These are phyloP conservation scores for Mustelus asterias DNA, from an alignment of 2,113 vertebrate species.

Conservation along the genomic window DNA sequence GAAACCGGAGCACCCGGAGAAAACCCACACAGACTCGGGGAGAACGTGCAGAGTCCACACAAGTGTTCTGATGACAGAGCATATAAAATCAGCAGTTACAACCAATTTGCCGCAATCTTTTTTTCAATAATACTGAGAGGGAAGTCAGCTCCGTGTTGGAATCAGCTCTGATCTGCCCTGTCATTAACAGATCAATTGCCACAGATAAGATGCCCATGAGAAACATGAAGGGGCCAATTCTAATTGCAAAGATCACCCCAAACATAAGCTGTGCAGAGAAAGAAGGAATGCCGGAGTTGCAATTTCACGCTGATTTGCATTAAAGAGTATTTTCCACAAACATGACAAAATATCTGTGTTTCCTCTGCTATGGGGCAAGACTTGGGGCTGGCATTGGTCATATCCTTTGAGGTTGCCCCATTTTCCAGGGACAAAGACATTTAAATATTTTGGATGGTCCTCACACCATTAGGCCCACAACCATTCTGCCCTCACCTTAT, in stretches of 20 bases:
- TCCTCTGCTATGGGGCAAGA: neutral
- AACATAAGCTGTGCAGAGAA: neutral
- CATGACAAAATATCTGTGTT: neutral
- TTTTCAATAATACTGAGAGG: neutral
- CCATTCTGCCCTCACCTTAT: neutral
- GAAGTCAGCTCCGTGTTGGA: neutral
- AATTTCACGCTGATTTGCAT: neutral
- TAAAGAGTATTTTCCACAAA: neutral
- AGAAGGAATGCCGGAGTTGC: neutral
- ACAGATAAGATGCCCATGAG: neutral
- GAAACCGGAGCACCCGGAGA: no score
- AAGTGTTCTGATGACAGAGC: neutral
- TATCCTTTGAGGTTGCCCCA: neutral
- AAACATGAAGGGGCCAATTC: neutral
- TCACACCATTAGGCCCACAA: no score
- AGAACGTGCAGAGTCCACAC: no score
- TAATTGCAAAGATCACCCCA: neutral
- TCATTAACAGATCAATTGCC: neutral
- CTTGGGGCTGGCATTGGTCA: neutral
- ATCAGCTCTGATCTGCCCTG: neutral
- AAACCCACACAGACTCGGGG: no score
- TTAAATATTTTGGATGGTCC: neutral
- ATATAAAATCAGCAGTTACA: neutral
- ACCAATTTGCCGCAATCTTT: neutral
- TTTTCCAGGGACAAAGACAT: neutral